Base-by-base conservation (phyloP, 2,888 invertebrate species). In the Neoitamus cyanurus region DNA sequence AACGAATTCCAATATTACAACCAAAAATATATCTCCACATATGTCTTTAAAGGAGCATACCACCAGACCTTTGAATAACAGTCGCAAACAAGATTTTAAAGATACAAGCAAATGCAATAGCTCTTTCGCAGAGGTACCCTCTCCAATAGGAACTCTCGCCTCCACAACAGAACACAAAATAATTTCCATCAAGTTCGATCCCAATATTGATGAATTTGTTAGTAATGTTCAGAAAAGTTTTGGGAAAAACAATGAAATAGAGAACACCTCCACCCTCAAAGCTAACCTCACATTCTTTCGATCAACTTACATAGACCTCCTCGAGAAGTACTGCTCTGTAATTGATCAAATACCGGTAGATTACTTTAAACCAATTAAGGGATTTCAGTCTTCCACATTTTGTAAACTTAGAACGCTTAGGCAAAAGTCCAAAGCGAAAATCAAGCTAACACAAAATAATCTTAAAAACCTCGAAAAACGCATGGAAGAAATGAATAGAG, bases 341-440 rank as follows among this genome's bases (percentile, higher is more conserved):
- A 93, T 95, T 86, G 93, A 94, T 87, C 93, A 93, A 90, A 93
- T 95, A 87, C 95, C 95, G 1, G 90, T 93, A 13, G 91, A 92
- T 86, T 92, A 94, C 58, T 93, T 94, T 86, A 92, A 93, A 87
- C 92, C 93, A 86, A 93, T 95, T 83, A 93, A 93, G 1, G 93
- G 94, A 0, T 94, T 94, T 88, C 92, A 94, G 87, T 89, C 90
- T 25, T 91, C 90, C 68, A 92, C 92, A 6, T 94, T 93, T 88
- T 90, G 92, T 0, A 93, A 93, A 88, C 90, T 94, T 6, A 94
- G 93, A 90, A 90, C 92, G 46, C 89, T 94, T 70, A 92, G 93
- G 85, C 92, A 92, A 87, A 94, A 94, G 88, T 90, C 94, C 3
- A 94, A 93, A 89, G 92, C 92, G 58, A 92, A 92, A 87, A 91